Percentiles rank a stretch among this genome's conserved stretches.
Evolutionary conservation across 2,113 vertebrate species (phyloP).

Genomic region (Prochilodus magdalenae): DNA sequence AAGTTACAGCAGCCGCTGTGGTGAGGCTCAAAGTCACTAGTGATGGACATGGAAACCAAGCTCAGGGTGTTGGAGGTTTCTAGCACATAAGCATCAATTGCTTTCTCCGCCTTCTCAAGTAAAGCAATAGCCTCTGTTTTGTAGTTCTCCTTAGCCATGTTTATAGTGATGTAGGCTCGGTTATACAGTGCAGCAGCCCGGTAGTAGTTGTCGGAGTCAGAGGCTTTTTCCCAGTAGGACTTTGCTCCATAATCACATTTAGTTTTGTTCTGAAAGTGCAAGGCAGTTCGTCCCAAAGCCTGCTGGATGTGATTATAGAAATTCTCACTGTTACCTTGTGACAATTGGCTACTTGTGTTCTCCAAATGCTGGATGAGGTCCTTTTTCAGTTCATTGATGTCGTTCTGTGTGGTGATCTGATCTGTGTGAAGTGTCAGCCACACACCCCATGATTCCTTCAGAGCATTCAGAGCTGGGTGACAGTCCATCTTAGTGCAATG

Average conservation of each 20-base stretch:
- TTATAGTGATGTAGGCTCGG: constrained; percentile 53
- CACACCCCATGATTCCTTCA: constrained; percentile 27
- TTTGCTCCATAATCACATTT: constrained; percentile 9
- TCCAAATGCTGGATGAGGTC: constrained; percentile 9
- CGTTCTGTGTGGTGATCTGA: neutral
- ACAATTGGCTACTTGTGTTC: neutral
- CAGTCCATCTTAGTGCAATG: constrained; percentile 19
- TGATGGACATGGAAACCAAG: constrained; percentile 15
- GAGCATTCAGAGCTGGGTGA: constrained; percentile 22
- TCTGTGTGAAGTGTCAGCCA: constrained; percentile 27
- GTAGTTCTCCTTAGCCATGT: constrained; percentile 42
- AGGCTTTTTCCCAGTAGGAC: constrained; percentile 12
- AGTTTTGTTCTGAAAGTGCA: constrained; percentile 25
- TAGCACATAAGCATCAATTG: constrained; percentile 19
- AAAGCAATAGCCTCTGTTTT: constrained; percentile 32
- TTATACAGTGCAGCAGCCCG: constrained; percentile 49
- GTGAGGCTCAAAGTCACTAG: neutral
- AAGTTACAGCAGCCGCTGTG: constrained; percentile 30
- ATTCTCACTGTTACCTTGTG: constrained; percentile 20
- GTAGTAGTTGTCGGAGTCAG: neutral
- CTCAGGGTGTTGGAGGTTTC: constrained; percentile 30
- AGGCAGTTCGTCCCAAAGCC: constrained; percentile 12
- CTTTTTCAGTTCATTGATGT: neutral
- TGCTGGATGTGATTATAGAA: too few relatives aligned
- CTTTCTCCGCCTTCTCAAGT: constrained; percentile 37